Evolutionary conservation across 2,888 invertebrate species (phyloP), one percentile per base, ranked within the genome.

Genomic region (Opisthograptis luteolata): DNA sequence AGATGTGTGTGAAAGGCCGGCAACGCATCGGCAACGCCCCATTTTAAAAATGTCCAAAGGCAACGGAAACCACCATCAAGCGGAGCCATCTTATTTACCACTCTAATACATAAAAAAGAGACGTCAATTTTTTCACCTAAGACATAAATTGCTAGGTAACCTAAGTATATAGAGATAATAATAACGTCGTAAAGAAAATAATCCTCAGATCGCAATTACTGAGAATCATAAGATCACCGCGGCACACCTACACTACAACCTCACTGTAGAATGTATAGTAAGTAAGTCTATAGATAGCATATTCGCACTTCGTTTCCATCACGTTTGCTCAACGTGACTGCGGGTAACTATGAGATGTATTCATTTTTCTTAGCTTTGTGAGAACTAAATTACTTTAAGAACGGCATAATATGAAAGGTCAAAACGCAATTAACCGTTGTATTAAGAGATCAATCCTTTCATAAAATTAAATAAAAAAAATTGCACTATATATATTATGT

Each of bases 321-420:
- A 72, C 70, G 73, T 70, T 65, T 46, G 13, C 22, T 10, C 53
- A 70, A 64, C 68, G 67, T 70, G 70, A 65, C 57, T 32, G 13
- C 14, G 31, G 47, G 43, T 62, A 10, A 24, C 20, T 15, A 25
- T 34, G 31, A 24, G 12, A n/a, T n/a, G n/a, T 25, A 4, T 25
- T 25, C 5, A 20, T 60, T 65, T 65, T 50, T 22, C 48, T 41
- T 20, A 14, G n/a, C n/a, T n/a, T 10, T 27, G 2, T 13, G 9
- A 25, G 5, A 10, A 10, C 2, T 9, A 2, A 10, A 8, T n/a
- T 3, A 17, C 17, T n/a, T 4, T 47, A 56, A 60, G 53, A 62
- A 60, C 60, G 51, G 50, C n/a, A n/a, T n/a, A n/a, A n/a, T n/a
- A n/a, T n/a, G n/a, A n/a, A n/a, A n/a, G n/a, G n/a, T n/a, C n/a